Evolutionary conservation across 2,888 invertebrate genomes (phyloP).

Genomic region (Eustalomyia histrio): DNA sequence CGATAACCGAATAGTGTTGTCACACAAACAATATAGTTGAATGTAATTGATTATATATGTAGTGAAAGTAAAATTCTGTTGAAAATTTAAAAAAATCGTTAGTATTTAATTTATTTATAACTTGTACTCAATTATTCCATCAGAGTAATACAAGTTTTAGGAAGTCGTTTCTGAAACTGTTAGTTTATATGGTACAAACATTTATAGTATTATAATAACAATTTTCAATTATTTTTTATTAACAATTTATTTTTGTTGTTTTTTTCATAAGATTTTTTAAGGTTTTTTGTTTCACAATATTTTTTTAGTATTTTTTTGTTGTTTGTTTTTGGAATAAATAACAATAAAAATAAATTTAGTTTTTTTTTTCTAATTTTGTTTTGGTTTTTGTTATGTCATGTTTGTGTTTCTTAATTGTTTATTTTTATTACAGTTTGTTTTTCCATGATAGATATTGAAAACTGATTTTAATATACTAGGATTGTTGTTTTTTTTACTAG

Average conservation of each 20-base stretch:
- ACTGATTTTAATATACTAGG: constrained; percentile 12
- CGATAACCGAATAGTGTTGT: too few relatives aligned
- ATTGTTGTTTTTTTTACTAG: neutral
- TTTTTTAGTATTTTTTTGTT: constrained; percentile 9
- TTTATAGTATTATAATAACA: constrained; percentile 55
- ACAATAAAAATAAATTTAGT: constrained; percentile 36
- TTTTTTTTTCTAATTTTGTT: constrained; percentile 12
- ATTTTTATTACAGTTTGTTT: neutral
- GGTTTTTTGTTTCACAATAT: constrained; percentile 27
- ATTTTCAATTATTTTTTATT: constrained; percentile 35
- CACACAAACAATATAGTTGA: too few relatives aligned
- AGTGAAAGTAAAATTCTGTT: too few relatives aligned
- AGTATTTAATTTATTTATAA: too few relatives aligned
- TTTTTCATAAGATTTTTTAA: constrained; percentile 60
- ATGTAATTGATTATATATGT: too few relatives aligned
- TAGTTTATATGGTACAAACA: constrained; percentile 33
- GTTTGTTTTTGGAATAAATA: constrained; percentile 30
- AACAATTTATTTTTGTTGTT: constrained; percentile 41
- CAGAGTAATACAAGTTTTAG: neutral
- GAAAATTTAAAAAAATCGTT: too few relatives aligned
- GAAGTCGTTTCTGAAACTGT: constrained; percentile 48
- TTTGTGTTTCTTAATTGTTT: constrained; percentile 26
- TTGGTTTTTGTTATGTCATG: constrained; percentile 4
- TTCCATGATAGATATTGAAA: constrained; percentile 17
- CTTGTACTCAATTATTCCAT: neutral